Evolutionary conservation across 2,797 vertebrate genomes (phyloP).

Genomic region (Onychomys torridus): DNA sequence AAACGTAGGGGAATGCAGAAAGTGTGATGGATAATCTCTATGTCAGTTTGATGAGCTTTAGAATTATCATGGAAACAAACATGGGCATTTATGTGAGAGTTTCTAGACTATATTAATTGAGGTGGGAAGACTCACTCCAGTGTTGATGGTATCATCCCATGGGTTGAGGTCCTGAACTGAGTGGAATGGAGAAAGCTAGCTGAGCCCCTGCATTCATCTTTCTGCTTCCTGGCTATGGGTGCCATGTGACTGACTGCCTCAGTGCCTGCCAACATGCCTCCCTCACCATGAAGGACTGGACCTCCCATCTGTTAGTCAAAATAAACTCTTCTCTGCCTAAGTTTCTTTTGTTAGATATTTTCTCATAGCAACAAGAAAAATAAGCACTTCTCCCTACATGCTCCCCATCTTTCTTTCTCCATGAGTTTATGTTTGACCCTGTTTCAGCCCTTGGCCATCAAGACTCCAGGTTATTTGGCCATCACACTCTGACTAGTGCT

Average conservation of each 20-base stretch:
- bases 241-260: neutral
- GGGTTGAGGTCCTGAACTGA: neutral
- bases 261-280: neutral
- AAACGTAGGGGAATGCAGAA: neutral
- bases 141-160: neutral
- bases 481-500: neutral
- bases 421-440: neutral
- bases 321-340: neutral
- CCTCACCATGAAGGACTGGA: no score
- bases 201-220: neutral
- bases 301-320: neutral
- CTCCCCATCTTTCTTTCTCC: neutral
- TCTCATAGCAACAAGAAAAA: neutral
- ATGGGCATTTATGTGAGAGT: neutral
- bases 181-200: neutral
- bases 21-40: neutral
- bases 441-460: neutral
- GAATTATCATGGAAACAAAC: neutral
- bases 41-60: neutral
- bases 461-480: neutral
- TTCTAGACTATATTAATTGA: neutral
- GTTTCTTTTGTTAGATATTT: neutral
- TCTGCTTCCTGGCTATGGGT: neutral
- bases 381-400: neutral
- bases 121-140: neutral